Evolutionary conservation across 1,140 invertebrate species (phyloP).

Genomic region (Watersipora subatra): DNA sequence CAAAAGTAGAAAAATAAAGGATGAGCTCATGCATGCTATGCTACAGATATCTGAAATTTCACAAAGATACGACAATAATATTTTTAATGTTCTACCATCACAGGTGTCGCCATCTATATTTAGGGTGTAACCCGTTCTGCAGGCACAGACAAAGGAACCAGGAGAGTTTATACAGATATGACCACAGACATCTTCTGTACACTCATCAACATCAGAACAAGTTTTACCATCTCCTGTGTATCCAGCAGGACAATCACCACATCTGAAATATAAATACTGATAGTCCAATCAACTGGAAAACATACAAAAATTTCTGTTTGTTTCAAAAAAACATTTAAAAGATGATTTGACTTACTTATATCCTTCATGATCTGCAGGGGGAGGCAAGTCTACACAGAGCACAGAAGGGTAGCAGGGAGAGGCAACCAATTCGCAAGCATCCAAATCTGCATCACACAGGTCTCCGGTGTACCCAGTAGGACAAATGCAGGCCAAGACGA

Average conservation of each 20-base stretch:
- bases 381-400: not conserved
- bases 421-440: not conserved
- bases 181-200: constrained; percentile 11
- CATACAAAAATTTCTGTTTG: no score
- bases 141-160: not conserved
- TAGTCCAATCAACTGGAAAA: no score
- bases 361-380: not conserved
- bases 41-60: no score
- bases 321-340: no score
- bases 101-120: not conserved
- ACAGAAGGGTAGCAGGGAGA: not conserved
- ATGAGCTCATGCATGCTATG: no score
- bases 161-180: constrained; percentile 12
- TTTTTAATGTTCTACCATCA: not conserved
- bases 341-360: not conserved
- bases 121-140: not conserved
- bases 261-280: no score
- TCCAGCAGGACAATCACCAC: not conserved
- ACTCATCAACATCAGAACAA: constrained; percentile 17
- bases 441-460: not conserved
- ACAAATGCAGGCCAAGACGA: not conserved
- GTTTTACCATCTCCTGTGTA: not conserved
- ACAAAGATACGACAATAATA: no score
- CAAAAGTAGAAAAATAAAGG: no score
- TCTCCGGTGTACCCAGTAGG: not conserved